These are phyloP conservation scores for Drosophila formosana DNA, from an alignment of 2,888 invertebrate species.

Conservation along the genomic window DNA sequence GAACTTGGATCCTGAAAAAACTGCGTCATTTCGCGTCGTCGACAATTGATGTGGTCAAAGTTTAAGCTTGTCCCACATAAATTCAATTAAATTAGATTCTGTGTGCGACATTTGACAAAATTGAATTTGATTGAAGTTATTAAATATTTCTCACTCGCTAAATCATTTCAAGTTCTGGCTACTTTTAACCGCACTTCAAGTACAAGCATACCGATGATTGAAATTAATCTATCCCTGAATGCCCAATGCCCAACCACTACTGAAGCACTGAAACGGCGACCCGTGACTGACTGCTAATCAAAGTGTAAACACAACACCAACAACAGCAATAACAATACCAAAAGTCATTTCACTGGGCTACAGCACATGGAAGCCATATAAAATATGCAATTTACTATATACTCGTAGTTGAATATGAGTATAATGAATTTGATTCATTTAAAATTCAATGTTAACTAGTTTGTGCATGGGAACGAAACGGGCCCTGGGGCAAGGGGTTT, in stretches of 20 bases:
- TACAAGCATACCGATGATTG: constrained; percentile 20
- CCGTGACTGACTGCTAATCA: constrained; percentile 34
- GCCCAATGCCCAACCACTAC: background rate
- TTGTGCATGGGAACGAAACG: constrained; percentile 43
- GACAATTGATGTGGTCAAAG: constrained; percentile 22
- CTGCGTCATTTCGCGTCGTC: background rate
- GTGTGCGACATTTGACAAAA: constrained; percentile 35
- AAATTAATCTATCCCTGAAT: constrained; percentile 29
- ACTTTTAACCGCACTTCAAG: constrained; percentile 49
- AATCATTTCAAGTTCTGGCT: constrained; percentile 30
- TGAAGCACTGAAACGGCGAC: constrained; percentile 16
- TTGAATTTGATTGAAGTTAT: constrained; percentile 41
- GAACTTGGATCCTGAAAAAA: constrained; percentile 37
- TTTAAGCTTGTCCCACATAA: constrained; percentile 20
- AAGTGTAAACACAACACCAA: constrained; percentile 36
- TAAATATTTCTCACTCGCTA: constrained; percentile 2
- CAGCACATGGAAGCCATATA: constrained; percentile 63
- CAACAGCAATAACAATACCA: constrained; percentile 11
- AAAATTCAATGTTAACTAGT: constrained; percentile 72
- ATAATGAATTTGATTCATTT: constrained; percentile 60
- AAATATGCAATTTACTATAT: constrained; percentile 53
- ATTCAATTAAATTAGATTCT: constrained; percentile 34
- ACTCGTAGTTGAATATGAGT: constrained; percentile 3
- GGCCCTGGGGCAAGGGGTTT: background rate
- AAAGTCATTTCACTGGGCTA: constrained; percentile 14